Percentiles rank a stretch among this genome's conserved stretches.
Conservation (phyloP, 2,888 invertebrate genomes). For the Caenorhabditis wallacei region DNA sequence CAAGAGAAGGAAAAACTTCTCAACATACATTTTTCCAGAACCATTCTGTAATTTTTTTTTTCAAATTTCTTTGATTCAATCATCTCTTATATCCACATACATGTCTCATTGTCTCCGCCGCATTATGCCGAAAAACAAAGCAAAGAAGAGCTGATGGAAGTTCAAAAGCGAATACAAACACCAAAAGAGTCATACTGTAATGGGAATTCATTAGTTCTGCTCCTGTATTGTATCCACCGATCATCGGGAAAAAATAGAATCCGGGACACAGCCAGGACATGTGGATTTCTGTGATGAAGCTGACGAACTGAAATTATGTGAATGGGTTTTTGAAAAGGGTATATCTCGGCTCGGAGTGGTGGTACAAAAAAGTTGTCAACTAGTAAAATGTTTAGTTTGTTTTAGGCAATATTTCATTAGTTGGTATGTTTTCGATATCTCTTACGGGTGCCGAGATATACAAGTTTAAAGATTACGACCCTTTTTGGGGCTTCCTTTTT, state of each 20-base stretch:
- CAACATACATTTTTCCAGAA: neutral
- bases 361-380: neutral
- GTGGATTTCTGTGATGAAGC: constrained; percentile 35
- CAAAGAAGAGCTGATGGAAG: constrained; percentile 37
- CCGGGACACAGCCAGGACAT: constrained; percentile 25
- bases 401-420: neutral
- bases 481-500: too few species aligned
- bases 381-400: neutral
- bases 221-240: constrained; percentile 23
- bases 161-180: constrained; percentile 31
- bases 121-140: constrained; percentile 45
- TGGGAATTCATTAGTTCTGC: neutral
- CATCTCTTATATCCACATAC: neutral
- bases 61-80: neutral
- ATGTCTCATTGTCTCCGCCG: constrained; percentile 12
- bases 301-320: constrained; percentile 11
- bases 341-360: neutral
- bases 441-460: too few species aligned
- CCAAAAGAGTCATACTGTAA: constrained; percentile 8
- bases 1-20: neutral
- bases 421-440: neutral
- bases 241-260: constrained; percentile 43
- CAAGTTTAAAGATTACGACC: too few species aligned
- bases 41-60: constrained; percentile 11
- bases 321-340: neutral